Evolutionary conservation across 2,888 invertebrate genomes (phyloP).

Genomic region (Panopea generosa): DNA sequence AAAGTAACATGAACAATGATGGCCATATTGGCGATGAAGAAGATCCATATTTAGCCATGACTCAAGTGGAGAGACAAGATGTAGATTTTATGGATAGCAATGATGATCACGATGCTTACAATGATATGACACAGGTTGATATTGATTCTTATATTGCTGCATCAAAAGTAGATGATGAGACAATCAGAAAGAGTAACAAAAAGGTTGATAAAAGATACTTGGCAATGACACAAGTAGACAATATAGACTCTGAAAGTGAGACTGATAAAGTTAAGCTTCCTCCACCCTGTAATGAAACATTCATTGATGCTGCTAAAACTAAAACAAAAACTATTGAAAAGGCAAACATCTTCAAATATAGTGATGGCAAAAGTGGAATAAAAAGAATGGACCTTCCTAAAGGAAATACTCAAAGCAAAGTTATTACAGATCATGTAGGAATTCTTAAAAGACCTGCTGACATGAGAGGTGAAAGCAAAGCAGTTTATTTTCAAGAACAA

Average conservation of each 20-base stretch:
- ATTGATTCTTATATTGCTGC: slow-evolving; percentile 3
- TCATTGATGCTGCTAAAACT: neutral
- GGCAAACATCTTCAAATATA: too few species aligned
- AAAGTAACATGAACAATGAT: neutral
- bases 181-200: neutral
- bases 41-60: too few species aligned
- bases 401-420: too few species aligned
- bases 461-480: too few species aligned
- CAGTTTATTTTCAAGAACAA: too few species aligned
- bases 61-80: neutral
- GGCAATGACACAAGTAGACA: slow-evolving; percentile 8
- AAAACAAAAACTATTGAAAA: too few species aligned
- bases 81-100: neutral
- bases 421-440: neutral
- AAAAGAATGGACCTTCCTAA: too few species aligned
- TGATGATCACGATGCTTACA: slow-evolving; percentile 19
- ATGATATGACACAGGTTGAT: slow-evolving; percentile 32
- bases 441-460: neutral
- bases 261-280: slow-evolving; percentile 17
- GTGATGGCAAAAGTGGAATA: too few species aligned
- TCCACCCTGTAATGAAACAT: slow-evolving; percentile 5
- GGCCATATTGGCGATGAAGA: too few species aligned
- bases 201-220: slow-evolving; percentile 1
- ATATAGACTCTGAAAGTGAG: slow-evolving; percentile 5
- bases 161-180: slow-evolving; percentile 1